Evolutionary conservation across 2,797 vertebrate species (phyloP).

Genomic region (Dromococcyx pavoninus): DNA sequence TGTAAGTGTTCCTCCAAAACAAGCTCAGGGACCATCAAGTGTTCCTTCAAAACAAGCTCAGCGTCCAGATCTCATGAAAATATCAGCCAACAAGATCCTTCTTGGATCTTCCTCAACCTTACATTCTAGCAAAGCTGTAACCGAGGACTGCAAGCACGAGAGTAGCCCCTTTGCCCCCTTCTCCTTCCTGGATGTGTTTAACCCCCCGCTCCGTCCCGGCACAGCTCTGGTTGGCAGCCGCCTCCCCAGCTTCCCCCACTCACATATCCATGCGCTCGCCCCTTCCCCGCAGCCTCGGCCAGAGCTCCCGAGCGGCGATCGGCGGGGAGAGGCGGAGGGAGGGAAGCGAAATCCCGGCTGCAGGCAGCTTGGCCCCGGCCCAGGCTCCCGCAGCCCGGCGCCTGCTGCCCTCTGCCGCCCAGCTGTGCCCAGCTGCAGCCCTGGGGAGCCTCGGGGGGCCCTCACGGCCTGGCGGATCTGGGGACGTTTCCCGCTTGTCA

Average conservation of each 20-base stretch:
- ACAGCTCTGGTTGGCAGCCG: too few relatives aligned
- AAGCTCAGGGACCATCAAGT: background rate
- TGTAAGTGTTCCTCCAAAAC: fast-evolving
- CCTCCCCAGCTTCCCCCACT: background rate
- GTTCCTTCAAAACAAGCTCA: background rate
- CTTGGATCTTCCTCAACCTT: background rate
- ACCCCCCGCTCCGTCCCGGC: too few relatives aligned
- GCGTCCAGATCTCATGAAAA: background rate
- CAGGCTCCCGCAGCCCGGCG: background rate
- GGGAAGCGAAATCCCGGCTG: background rate
- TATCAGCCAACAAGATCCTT: background rate
- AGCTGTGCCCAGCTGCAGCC: too few relatives aligned
- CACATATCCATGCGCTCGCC: constrained; percentile 24
- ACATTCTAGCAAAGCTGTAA: background rate
- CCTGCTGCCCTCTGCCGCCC: constrained; percentile 64
- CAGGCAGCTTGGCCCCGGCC: background rate
- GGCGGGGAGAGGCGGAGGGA: background rate
- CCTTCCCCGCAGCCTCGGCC: background rate
- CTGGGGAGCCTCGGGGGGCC: too few relatives aligned
- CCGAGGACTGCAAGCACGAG: fast-evolving
- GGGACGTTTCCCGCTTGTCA: too few relatives aligned
- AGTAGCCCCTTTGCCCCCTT: background rate
- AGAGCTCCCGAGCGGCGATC: background rate
- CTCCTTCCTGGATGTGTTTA: too few relatives aligned
- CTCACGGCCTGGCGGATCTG: too few relatives aligned